These are phyloP conservation scores for Xenopus laevis DNA, from an alignment of 2,113 vertebrate species.

Conservation along the genomic window DNA sequence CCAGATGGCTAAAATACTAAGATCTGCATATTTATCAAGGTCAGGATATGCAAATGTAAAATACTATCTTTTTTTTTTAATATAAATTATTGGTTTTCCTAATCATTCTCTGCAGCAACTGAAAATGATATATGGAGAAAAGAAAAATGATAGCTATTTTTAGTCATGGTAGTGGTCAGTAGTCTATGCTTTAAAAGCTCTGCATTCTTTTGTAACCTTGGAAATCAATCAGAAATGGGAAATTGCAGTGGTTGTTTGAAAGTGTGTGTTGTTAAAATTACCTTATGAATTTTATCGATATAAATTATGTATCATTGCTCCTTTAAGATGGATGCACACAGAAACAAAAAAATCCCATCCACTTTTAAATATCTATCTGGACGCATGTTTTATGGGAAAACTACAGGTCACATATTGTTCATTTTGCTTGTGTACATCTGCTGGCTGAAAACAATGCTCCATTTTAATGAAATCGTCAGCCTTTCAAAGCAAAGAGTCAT, in stretches of 20 bases:
- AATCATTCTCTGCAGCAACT: not conserved
- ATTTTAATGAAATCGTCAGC: constrained; percentile 47
- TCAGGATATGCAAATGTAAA: too few relatives aligned
- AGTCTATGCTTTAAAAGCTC: constrained; percentile 16
- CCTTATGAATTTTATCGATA: constrained; percentile 15
- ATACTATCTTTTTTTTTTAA: too few relatives aligned
- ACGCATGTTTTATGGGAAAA: constrained; percentile 46
- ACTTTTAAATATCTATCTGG: constrained; percentile 25
- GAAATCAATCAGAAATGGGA: constrained; percentile 36
- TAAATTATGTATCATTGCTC: constrained; percentile 36
- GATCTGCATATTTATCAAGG: too few relatives aligned
- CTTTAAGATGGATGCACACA: constrained; percentile 19
- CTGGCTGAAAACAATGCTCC: constrained; percentile 52
- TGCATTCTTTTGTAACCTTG: constrained; percentile 32
- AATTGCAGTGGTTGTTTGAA: constrained; percentile 20
- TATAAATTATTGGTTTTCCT: too few relatives aligned
- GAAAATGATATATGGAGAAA: constrained; percentile 13
- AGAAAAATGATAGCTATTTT: constrained; percentile 8
- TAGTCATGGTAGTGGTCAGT: constrained; percentile 12
- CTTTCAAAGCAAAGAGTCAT: constrained; percentile 44
- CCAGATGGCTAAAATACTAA: too few relatives aligned
- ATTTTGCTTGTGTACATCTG: constrained; percentile 55
- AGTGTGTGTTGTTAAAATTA: constrained; percentile 13
- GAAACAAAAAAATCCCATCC: not conserved
- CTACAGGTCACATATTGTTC: constrained; percentile 54